Conservation (phyloP, 2,113 vertebrate species). For the Mustela lutreola region DNA sequence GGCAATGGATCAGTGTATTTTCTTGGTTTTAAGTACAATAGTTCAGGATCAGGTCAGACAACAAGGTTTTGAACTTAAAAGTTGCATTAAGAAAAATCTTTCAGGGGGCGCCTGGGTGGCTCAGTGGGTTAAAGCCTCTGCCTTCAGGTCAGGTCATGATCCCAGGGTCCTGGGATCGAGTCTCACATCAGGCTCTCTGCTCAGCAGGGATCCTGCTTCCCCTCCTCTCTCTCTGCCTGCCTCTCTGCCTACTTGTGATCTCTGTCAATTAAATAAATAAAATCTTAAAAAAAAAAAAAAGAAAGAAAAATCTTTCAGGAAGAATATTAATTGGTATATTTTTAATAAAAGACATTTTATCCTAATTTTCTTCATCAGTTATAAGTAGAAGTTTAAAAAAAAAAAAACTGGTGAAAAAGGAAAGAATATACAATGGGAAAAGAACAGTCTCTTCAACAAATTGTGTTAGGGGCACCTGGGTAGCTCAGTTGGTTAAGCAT, state of each 20-base stretch:
- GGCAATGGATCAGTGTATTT: not conserved
- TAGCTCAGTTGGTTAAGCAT: not conserved
- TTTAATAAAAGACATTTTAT: constrained; percentile 43
- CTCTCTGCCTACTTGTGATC: too few relatives aligned
- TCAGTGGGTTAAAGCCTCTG: too few relatives aligned
- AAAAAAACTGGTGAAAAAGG: not conserved
- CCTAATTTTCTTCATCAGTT: constrained; percentile 14
- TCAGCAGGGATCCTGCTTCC: too few relatives aligned
- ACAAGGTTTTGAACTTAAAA: not conserved
- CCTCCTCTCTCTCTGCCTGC: too few relatives aligned
- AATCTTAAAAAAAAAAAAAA: too few relatives aligned
- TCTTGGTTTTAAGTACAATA: not conserved
- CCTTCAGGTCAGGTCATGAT: too few relatives aligned
- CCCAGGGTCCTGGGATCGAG: too few relatives aligned
- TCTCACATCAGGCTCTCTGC: too few relatives aligned
- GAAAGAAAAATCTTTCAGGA: not conserved
- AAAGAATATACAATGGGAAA: not conserved
- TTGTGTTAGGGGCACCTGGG: not conserved
- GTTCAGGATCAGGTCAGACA: not conserved
- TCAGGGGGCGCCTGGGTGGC: not conserved
- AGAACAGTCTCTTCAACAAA: not conserved
- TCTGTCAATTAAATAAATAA: too few relatives aligned
- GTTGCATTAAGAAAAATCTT: not conserved
- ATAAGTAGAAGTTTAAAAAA: not conserved
- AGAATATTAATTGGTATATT: not conserved